Percentiles rank a stretch among this genome's conserved stretches.
These are phyloP conservation scores for Pipistrellus nathusii DNA, from an alignment of 2,797 vertebrate genomes.

Conservation along the genomic window DNA sequence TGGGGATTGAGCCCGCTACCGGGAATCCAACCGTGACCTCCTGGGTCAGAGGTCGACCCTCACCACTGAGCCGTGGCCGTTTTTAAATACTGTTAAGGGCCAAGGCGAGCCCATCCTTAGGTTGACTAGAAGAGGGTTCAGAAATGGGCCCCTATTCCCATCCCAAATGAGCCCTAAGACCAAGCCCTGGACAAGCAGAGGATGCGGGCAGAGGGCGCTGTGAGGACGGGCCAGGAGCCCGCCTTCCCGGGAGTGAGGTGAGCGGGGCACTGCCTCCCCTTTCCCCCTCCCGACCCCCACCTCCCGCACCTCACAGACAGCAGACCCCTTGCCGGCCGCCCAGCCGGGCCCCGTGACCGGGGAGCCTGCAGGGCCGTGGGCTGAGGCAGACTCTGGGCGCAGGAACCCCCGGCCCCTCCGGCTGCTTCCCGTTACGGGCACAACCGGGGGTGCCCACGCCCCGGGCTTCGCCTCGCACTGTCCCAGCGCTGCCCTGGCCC, in stretches of 20 bases:
- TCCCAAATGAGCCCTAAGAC: too few relatives aligned
- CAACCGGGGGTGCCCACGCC: neutral
- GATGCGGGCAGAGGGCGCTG: too few relatives aligned
- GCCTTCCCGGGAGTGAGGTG: neutral
- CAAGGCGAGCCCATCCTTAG: too few relatives aligned
- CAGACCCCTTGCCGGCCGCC: neutral
- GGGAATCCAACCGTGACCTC: too few relatives aligned
- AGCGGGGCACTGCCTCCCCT: neutral
- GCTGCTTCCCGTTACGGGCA: conserved; percentile 6
- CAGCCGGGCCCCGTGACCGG: neutral
- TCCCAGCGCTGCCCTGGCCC: neutral
- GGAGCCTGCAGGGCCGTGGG: neutral
- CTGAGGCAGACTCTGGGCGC: neutral
- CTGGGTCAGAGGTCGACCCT: too few relatives aligned
- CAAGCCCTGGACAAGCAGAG: too few relatives aligned
- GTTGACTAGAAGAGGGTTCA: too few relatives aligned
- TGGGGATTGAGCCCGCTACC: too few relatives aligned
- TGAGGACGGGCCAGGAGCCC: neutral
- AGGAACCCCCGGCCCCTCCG: neutral
- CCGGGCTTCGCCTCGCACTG: neutral
- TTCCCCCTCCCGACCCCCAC: neutral
- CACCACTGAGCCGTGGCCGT: too few relatives aligned
- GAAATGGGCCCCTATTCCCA: too few relatives aligned
- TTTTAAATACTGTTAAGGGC: too few relatives aligned
- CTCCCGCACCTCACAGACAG: neutral